Evolutionary conservation across 2,888 invertebrate genomes (phyloP).

Genomic region (Schizotus pectinicornis): DNA sequence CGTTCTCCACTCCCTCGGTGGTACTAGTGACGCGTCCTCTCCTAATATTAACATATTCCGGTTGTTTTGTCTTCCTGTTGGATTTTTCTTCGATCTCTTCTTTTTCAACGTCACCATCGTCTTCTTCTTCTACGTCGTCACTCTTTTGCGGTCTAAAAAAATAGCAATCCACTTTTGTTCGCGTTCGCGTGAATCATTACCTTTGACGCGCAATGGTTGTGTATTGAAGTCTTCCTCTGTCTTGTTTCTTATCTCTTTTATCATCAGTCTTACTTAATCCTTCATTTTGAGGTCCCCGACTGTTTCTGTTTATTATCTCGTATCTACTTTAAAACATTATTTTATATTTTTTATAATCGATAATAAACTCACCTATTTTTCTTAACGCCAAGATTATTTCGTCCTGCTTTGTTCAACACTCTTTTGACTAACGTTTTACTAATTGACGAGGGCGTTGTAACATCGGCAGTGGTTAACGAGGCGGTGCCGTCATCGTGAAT

Average conservation of each 20-base stretch:
- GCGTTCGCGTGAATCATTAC: conserved; percentile 19
- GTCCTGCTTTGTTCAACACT: conserved; percentile 63
- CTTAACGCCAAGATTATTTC: conserved; percentile 45
- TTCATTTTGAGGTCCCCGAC: conserved; percentile 65
- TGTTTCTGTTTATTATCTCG: conserved; percentile 67
- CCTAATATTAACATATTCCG: conserved; percentile 73
- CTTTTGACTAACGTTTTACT: conserved; percentile 80
- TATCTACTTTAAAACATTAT: conserved; percentile 25
- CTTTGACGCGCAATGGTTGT: conserved; percentile 53
- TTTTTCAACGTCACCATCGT: conserved; percentile 40
- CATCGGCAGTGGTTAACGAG: conserved; percentile 56
- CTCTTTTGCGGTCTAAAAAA: conserved; percentile 36
- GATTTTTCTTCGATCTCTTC: conserved; percentile 46
- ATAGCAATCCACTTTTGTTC: conserved; percentile 5
- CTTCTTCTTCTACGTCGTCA: conserved; percentile 40
- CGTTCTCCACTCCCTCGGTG: conserved; percentile 37
- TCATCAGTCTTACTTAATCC: conserved; percentile 57
- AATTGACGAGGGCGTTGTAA: conserved; percentile 70
- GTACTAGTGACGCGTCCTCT: conserved; percentile 63
- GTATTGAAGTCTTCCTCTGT: conserved; percentile 59
- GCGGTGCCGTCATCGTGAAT: conserved; percentile 63
- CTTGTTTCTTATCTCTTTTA: conserved; percentile 49
- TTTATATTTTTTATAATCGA: neutral
- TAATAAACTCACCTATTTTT: conserved; percentile 51
- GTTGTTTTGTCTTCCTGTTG: conserved; percentile 55